Conservation (phyloP, 2,113 vertebrate species). For the Neoarius graeffei region DNA sequence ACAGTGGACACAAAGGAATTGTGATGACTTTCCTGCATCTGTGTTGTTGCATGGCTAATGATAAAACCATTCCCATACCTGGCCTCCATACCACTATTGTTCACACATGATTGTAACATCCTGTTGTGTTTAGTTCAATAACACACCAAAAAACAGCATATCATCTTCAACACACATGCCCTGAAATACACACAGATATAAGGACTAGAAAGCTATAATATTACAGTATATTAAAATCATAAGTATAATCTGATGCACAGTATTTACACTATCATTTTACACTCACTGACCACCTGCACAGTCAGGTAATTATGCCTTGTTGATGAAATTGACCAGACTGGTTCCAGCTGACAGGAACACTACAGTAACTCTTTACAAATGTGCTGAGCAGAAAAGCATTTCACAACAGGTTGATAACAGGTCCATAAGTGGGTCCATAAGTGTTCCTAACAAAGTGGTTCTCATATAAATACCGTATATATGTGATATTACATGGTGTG, state of each 20-base stretch:
- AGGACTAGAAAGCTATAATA: slow-evolving; percentile 7
- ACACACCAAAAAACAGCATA: slow-evolving; percentile 24
- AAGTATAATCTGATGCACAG: neutral
- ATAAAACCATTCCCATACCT: slow-evolving; percentile 53
- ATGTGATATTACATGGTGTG: too few species aligned
- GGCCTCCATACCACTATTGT: slow-evolving; percentile 47
- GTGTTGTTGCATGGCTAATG: slow-evolving; percentile 52
- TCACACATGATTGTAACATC: slow-evolving; percentile 48
- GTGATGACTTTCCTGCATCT: slow-evolving; percentile 45
- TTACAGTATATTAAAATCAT: neutral
- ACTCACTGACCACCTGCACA: neutral
- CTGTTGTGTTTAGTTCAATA: slow-evolving; percentile 44
- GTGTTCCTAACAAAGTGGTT: neutral
- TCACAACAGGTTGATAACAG: too few species aligned
- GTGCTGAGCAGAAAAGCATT: neutral
- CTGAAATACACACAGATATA: slow-evolving; percentile 27
- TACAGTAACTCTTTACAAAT: neutral
- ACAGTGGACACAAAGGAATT: slow-evolving; percentile 29
- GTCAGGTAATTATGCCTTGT: neutral
- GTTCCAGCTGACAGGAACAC: neutral
- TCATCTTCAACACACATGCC: neutral
- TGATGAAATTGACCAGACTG: neutral
- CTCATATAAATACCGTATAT: too few species aligned
- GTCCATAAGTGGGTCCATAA: neutral
- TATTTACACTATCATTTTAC: neutral